Conservation (phyloP, 2,888 invertebrate species). For the Drosophila flavopinicola region DNA sequence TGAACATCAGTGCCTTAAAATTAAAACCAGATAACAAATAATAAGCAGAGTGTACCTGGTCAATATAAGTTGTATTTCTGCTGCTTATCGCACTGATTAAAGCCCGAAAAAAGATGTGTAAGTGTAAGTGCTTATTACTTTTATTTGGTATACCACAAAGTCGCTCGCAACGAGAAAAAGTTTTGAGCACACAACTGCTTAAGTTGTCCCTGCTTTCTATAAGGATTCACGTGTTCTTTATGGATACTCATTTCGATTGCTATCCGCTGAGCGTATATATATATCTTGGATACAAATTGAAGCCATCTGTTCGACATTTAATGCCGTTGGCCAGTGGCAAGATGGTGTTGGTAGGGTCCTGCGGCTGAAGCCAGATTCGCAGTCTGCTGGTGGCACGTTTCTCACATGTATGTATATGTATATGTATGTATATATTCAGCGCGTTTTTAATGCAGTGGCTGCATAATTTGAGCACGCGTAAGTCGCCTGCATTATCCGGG, state of each 20-base stretch:
- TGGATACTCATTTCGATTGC: slow-evolving; percentile 36
- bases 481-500: slow-evolving; percentile 77
- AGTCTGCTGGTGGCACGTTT: background rate
- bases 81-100: too few relatives aligned
- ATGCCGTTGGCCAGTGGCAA: slow-evolving; percentile 45
- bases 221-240: slow-evolving; percentile 28
- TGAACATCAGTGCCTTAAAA: too few relatives aligned
- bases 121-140: too few relatives aligned
- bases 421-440: background rate
- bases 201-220: background rate
- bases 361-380: too few relatives aligned
- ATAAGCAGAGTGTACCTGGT: too few relatives aligned
- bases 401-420: too few relatives aligned
- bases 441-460: slow-evolving; percentile 69
- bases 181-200: background rate
- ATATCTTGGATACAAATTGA: slow-evolving; percentile 67
- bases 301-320: slow-evolving; percentile 72
- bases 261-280: too few relatives aligned
- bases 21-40: too few relatives aligned
- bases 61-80: too few relatives aligned
- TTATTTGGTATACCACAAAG: too few relatives aligned
- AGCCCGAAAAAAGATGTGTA: too few relatives aligned
- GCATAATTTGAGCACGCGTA: slow-evolving; percentile 73
- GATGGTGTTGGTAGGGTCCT: background rate
- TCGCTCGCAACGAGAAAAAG: too few relatives aligned